Base-by-base conservation (phyloP, 2,888 invertebrate genomes). In the Oscheius onirici region DNA sequence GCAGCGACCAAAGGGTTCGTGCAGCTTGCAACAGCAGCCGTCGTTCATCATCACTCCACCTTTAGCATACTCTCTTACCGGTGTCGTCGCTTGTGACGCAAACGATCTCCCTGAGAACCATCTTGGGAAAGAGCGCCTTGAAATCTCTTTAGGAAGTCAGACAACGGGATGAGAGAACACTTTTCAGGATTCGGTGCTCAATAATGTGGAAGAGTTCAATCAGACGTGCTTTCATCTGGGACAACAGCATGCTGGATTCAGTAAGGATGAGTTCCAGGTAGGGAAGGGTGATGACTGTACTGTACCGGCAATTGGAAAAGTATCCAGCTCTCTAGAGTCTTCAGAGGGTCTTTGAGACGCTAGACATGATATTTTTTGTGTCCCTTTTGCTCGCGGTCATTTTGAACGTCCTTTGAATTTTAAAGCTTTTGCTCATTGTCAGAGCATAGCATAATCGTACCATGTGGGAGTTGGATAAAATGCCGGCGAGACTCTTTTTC, bases 241-340 rank as follows among this genome's bases (percentile, higher is more conserved):
- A 41, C 71, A 74, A 44, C 74, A 74, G 22, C 74, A 74, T 26
- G 71, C 74, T 2, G 65, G 65, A 17, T 74, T 65, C 46, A 57
- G 67, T 34, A 60, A 52, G 6, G 74, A 74, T 13, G 61, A 61
- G 20, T 61, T 61, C 24, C 61, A 61, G 28, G 61, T 61, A 26
- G 43, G 46, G 8, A 41, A 5, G 34, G 8, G 34, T 8, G 8
- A 6, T 34, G 34, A 34, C n/a, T n/a, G n/a, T n/a, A n/a, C n/a
- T n/a, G n/a, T n/a, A n/a, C n/a, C n/a, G n/a, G n/a, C n/a, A n/a
- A n/a, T n/a, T n/a, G n/a, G n/a, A n/a, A n/a, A n/a, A n/a, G n/a
- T n/a, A n/a, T n/a, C n/a, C n/a, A n/a, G n/a, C n/a, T n/a, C n/a
- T n/a, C n/a, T n/a, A n/a, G n/a, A n/a, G n/a, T n/a, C n/a, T n/a